Evolutionary conservation across 1,140 invertebrate genomes (phyloP), one percentile per base, ranked within the genome.

Genomic region (Mycetomoellerius zeteki): DNA sequence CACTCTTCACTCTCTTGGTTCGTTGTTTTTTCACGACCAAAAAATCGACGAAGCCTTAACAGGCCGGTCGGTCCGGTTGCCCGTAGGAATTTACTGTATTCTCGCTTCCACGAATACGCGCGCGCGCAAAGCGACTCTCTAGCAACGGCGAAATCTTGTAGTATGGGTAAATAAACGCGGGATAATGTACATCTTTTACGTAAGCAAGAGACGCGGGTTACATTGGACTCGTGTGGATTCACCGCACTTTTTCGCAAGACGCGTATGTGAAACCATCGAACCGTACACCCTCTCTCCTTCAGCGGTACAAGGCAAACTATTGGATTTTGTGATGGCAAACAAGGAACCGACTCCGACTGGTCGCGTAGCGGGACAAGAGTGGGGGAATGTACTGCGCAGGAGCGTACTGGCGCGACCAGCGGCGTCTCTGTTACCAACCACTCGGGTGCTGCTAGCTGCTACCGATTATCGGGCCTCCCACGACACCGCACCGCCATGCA

Each of bases 301-400:
- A 14, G 90, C 93, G 91, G 91, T 93, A 94, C 94, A 93, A 94
- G 94, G 93, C 93, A 93, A 95, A 95, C 95, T 95, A 95, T 95
- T 95, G 93, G 95, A 95, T 95, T 95, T 95, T 95, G 94, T 95
- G 77, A 95, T 94, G 95, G 95, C 95, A 95, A 95, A 95, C 95
- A 95, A 95, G 95, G 95, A 95, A 95, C 94, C 93, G 94, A 95
- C 94, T 95, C 94, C 93, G 94, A 95, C 94, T 95, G 92, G 94
- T 91, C 91, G 93, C 94, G 89, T 92, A 93, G 93, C 94, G 93
- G 93, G 93, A 94, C 86, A 90, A 56, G 72, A 86, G 84, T 73
- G 92, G 92, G 91, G 92, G 85, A 78, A 88, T 67, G 16, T 37
- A 81, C 65, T 71, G 85, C 27, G 88, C 92, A 94, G 93, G 90